Evolutionary conservation across 2,888 invertebrate species (phyloP).

Genomic region (Dugesia japonica): DNA sequence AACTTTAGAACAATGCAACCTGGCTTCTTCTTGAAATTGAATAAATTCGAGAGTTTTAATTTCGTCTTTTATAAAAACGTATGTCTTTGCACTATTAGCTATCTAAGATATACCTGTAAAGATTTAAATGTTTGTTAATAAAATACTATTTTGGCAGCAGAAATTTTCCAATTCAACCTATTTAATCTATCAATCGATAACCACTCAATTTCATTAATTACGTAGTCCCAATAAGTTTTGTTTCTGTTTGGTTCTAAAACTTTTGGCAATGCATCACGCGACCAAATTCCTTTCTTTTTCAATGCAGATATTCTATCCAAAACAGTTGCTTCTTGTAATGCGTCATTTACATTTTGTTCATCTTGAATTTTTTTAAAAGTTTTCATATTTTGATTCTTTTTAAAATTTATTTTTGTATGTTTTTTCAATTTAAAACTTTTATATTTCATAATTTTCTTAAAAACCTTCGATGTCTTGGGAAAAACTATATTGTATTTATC

Average conservation of each 20-base stretch:
- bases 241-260: constrained; percentile 58
- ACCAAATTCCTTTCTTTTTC: constrained; percentile 83
- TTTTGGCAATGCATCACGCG: constrained; percentile 73
- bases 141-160: constrained; percentile 67
- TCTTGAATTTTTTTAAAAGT: neutral
- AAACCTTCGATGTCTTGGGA: neutral
- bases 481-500: neutral
- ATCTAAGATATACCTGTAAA: neutral
- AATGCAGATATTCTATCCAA: constrained; percentile 76
- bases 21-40: neutral
- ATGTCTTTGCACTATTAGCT: neutral
- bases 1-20: neutral
- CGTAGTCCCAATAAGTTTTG: constrained; percentile 93
- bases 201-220: constrained; percentile 97
- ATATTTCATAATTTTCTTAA: neutral
- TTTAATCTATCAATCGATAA: constrained; percentile 87
- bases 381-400: neutral
- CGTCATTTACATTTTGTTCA: constrained; percentile 32
- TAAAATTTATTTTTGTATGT: no score
- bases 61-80: constrained; percentile 6
- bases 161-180: constrained; percentile 92
- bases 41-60: neutral
- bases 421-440: neutral
- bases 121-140: no score
- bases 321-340: constrained; percentile 67